Evolutionary conservation across 2,888 invertebrate species (phyloP), one percentile per base, ranked within the genome.

Genomic region (Embidobia sp.): DNA sequence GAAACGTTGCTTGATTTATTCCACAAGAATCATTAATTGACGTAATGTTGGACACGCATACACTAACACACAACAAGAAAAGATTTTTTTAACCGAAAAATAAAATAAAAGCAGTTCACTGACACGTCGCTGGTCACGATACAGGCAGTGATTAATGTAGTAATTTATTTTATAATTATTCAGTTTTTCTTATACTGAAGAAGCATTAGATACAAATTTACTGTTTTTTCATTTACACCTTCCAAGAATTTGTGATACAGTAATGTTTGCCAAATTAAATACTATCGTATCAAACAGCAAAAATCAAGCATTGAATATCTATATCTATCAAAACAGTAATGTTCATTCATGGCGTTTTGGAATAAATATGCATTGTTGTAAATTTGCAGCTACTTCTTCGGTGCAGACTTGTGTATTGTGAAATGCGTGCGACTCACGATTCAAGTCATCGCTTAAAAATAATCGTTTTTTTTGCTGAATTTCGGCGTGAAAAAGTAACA

Each of bases 71-170:
- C 8, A 40, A 2, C 11, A 44, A 70, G 27, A 22, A 37, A 3
- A 37, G 51, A 40, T 10, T 40, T 11, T 35, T 7, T 27, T 6
- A 35, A 51, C 11, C 16, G n/a, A 64, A 49, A 59, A 10, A 0
- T n/a, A 55, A 55, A 53, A 10, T n/a, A 59, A 44, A 33, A 57
- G 64, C 26, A 33, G 37, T 37, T 66, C 61, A 74, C 67, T 74
- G 74, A 61, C 67, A 67, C 67, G 29, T 59, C 67, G 67, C 70
- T 70, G 37, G 74, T 73, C 81, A 82, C 81, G 79, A 80, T 79
- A 79, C 77, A 85, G 85, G 85, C 86, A 86, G 86, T 87, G 85
- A 82, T 83, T 80, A 79, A 70, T 76, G 83, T 70, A 79, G 76
- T 83, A 74, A 83, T 63, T 57, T 15, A 42, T 64, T 57, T 55